Percentiles rank a stretch among this genome's conserved stretches.
phyloP scores from a whole-genome alignment of 2,888 invertebrate genomes.

The Cephonodes hylas region DNA sequence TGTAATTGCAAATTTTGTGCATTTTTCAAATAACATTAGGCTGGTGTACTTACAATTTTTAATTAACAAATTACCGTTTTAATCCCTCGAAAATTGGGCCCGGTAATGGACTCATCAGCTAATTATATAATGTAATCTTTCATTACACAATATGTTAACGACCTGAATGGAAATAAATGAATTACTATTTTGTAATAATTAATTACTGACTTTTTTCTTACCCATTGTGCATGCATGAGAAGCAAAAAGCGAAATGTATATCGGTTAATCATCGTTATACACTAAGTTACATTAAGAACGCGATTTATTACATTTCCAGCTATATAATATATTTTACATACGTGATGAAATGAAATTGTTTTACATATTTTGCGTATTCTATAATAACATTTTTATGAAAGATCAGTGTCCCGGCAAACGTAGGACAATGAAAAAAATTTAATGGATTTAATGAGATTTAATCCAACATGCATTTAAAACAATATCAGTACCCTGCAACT shows the following conservation, averaged over 20 bases:
- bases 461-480: too few relatives aligned
- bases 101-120: background rate
- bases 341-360: background rate
- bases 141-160: slow-evolving; percentile 21
- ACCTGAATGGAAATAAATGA: slow-evolving; percentile 35
- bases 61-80: background rate
- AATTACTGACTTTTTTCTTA: slow-evolving; percentile 14
- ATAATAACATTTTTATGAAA: too few relatives aligned
- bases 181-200: slow-evolving; percentile 32
- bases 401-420: too few relatives aligned
- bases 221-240: background rate
- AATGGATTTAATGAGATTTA: too few relatives aligned
- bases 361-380: too few relatives aligned
- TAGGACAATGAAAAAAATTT: too few relatives aligned
- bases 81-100: background rate
- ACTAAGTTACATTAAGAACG: background rate
- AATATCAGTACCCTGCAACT: too few relatives aligned
- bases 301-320: background rate
- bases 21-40: background rate
- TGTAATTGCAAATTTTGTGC: background rate
- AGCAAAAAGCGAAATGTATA: background rate
- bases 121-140: background rate
- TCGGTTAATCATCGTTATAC: background rate
- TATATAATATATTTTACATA: background rate
- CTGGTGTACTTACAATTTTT: slow-evolving; percentile 11